These are phyloP conservation scores for Piaya cayana DNA, from an alignment of 2,113 vertebrate species.

Conservation along the genomic window DNA sequence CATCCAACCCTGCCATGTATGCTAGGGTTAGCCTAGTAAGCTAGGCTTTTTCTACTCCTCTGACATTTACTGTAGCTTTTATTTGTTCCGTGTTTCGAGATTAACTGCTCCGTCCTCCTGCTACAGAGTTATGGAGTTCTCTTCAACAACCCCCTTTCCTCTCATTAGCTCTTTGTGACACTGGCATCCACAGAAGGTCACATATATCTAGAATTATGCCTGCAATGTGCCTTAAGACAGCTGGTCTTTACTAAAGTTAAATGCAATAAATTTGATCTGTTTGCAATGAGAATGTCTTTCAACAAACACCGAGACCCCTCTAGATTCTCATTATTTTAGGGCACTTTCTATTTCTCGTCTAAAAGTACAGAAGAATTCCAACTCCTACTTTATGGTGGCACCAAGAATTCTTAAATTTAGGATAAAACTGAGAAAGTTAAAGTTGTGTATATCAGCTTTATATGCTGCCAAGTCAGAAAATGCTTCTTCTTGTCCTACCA, in stretches of 20 bases:
- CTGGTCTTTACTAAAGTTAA: not conserved
- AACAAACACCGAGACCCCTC: not conserved
- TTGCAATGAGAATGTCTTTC: not conserved
- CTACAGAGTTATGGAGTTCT: not conserved
- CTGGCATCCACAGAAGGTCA: not conserved
- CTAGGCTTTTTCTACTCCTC: not conserved
- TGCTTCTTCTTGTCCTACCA: not conserved
- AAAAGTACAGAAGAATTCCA: not conserved
- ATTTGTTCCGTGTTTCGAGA: not conserved
- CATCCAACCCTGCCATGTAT: accelerated
- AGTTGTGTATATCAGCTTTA: accelerated
- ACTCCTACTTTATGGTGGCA: not conserved
- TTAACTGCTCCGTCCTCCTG: not conserved
- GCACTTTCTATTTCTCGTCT: not conserved
- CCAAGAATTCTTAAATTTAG: not conserved
- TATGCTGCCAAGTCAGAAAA: not conserved
- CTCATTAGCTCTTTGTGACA: not conserved
- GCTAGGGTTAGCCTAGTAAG: not conserved
- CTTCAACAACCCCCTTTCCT: not conserved
- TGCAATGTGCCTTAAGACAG: accelerated
- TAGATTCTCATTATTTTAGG: not conserved
- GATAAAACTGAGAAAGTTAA: too few species aligned
- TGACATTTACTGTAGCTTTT: not conserved
- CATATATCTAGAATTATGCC: not conserved
- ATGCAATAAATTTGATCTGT: not conserved